These are phyloP conservation scores for Neodiprion virginianus DNA, from an alignment of 1,140 invertebrate species.

Conservation along the genomic window DNA sequence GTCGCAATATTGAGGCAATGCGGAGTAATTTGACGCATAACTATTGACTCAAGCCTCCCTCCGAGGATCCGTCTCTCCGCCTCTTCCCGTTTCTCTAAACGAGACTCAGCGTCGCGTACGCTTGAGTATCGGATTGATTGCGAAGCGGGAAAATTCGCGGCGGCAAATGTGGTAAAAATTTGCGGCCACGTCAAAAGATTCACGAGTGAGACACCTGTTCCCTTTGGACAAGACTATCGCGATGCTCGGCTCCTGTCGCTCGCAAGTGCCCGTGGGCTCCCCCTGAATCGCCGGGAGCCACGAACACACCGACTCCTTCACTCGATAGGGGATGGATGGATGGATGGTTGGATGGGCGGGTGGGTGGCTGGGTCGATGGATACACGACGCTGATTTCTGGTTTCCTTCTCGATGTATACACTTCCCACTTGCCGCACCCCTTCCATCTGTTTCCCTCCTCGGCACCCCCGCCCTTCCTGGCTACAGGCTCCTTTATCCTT, in stretches of 20 bases:
- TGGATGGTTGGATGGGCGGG: slow-evolving; percentile 30
- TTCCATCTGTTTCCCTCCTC: slow-evolving; percentile 21
- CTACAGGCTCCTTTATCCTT: slow-evolving; percentile 39
- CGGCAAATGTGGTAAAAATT: not conserved
- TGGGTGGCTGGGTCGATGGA: slow-evolving; percentile 33
- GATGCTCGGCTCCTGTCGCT: slow-evolving; percentile 22
- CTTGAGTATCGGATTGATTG: no score
- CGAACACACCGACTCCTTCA: slow-evolving; percentile 29
- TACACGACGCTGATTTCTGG: slow-evolving; percentile 42
- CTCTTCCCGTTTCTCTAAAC: not conserved
- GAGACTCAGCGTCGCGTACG: no score
- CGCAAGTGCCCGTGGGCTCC: slow-evolving; percentile 37
- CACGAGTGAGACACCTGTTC: not conserved
- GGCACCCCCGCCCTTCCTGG: slow-evolving; percentile 29
- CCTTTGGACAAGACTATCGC: slow-evolving; percentile 43
- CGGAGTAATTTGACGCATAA: slow-evolving; percentile 41
- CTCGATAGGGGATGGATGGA: slow-evolving; percentile 38
- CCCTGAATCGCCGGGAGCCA: slow-evolving; percentile 34
- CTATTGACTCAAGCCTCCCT: slow-evolving; percentile 38
- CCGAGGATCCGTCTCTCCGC: slow-evolving; percentile 19
- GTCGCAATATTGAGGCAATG: slow-evolving; percentile 32
- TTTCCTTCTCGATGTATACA: slow-evolving; percentile 29
- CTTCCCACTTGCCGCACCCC: slow-evolving; percentile 18
- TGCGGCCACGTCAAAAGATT: not conserved
- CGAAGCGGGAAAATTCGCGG: not conserved